phyloP scores from a whole-genome alignment of 2,888 invertebrate species.

The Aethes cnicana region DNA sequence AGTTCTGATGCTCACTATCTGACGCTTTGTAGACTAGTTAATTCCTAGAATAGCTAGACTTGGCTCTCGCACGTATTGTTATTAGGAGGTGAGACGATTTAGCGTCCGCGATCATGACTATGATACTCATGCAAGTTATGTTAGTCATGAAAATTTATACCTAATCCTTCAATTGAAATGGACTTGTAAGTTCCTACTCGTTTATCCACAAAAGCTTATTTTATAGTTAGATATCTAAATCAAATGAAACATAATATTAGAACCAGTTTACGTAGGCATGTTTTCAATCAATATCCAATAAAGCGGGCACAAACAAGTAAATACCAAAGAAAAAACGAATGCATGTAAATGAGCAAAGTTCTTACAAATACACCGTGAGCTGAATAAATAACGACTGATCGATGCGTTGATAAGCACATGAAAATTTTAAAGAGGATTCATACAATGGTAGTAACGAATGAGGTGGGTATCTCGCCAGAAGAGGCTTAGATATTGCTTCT shows the following conservation, averaged over 20 bases:
- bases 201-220: too few species aligned
- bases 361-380: conserved; percentile 68
- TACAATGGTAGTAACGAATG: conserved; percentile 58
- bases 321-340: conserved; percentile 62
- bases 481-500: conserved; percentile 58
- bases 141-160: background rate
- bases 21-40: conserved; percentile 53
- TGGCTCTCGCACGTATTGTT: conserved; percentile 42
- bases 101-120: conserved; percentile 24
- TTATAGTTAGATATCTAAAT: conserved; percentile 22
- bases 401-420: conserved; percentile 74
- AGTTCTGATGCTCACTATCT: conserved; percentile 56
- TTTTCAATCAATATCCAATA: conserved; percentile 61
- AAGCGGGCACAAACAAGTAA: conserved; percentile 63
- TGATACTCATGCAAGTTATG: conserved; percentile 2
- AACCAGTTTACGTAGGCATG: conserved; percentile 40
- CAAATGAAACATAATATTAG: conserved; percentile 40
- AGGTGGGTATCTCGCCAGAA: conserved; percentile 51
- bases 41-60: conserved; percentile 56
- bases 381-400: conserved; percentile 74
- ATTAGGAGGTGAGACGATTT: conserved; percentile 37
- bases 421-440: conserved; percentile 67
- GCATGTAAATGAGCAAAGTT: conserved; percentile 74
- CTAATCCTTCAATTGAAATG: too few species aligned
- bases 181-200: too few species aligned